These are phyloP conservation scores for Acanthurus tractus DNA, from an alignment of 2,797 vertebrate species.

Conservation along the genomic window DNA sequence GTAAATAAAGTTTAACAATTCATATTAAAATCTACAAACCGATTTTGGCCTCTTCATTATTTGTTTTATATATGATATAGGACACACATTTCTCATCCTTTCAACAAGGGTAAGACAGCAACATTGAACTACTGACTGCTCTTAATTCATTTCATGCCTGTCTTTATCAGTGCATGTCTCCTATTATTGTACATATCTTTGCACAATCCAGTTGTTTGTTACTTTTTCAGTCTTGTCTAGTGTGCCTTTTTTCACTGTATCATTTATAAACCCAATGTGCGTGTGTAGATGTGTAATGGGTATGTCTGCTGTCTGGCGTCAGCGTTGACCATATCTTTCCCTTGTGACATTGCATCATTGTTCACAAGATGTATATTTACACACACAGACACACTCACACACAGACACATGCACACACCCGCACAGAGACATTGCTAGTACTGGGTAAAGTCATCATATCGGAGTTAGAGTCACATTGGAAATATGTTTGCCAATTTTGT, in stretches of 20 bases:
- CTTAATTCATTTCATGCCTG: constrained; percentile 18
- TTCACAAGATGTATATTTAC: constrained; percentile 54
- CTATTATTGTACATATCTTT: neutral
- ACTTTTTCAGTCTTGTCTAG: neutral
- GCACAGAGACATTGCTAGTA: neutral
- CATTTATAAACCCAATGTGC: constrained; percentile 14
- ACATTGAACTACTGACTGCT: neutral
- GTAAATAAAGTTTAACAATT: neutral
- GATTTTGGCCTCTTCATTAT: neutral
- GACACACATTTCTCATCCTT: neutral
- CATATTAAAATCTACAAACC: neutral
- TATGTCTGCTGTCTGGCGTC: constrained; percentile 80
- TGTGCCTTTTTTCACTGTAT: neutral
- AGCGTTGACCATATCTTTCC: constrained; percentile 73
- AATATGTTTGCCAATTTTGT: neutral
- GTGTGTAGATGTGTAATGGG: constrained; percentile 43
- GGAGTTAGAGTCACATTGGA: no score
- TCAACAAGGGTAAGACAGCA: neutral
- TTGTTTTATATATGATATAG: neutral
- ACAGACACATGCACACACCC: neutral
- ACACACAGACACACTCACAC: constrained; percentile 24
- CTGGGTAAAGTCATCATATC: neutral
- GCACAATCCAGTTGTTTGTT: neutral
- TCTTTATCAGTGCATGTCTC: constrained; percentile 1
- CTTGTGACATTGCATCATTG: constrained; percentile 73